Evolutionary conservation across 2,113 vertebrate species (phyloP).

Genomic region (Semnornis frantzii): DNA sequence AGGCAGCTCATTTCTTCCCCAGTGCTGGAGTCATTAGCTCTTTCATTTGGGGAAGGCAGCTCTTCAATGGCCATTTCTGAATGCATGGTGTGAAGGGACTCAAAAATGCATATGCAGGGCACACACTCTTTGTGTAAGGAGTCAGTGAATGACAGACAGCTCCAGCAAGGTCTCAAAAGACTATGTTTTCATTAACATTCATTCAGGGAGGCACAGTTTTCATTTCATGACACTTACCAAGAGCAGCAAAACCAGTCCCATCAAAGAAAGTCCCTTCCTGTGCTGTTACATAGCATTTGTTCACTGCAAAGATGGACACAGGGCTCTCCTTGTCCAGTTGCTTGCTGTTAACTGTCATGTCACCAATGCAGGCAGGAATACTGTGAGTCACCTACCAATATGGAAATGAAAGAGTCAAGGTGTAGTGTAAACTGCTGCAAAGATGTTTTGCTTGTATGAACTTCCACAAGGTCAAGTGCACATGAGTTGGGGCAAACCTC

Average conservation of each 20-base stretch:
- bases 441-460: neutral
- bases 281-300: slow-evolving; percentile 80
- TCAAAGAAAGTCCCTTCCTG: slow-evolving; percentile 91
- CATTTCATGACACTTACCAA: slow-evolving; percentile 75
- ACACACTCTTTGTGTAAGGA: neutral
- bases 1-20: neutral
- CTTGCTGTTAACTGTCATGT: slow-evolving; percentile 80
- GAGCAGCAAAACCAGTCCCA: slow-evolving; percentile 86
- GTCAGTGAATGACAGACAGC: neutral
- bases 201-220: neutral
- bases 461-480: too few species aligned
- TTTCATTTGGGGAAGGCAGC: neutral
- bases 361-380: slow-evolving; percentile 84
- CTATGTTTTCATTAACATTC: neutral
- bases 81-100: neutral
- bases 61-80: neutral
- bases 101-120: neutral
- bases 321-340: slow-evolving; percentile 72
- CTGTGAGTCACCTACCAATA: slow-evolving; percentile 84
- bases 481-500: too few species aligned
- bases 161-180: neutral
- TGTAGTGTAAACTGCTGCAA: neutral
- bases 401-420: neutral
- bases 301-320: slow-evolving; percentile 70
- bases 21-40: neutral